A percentile compares a stretch with the other conserved stretches of the same genome.
These are phyloP conservation scores for Myotis planiceps DNA, from an alignment of 2,797 vertebrate species.

Conservation along the genomic window DNA sequence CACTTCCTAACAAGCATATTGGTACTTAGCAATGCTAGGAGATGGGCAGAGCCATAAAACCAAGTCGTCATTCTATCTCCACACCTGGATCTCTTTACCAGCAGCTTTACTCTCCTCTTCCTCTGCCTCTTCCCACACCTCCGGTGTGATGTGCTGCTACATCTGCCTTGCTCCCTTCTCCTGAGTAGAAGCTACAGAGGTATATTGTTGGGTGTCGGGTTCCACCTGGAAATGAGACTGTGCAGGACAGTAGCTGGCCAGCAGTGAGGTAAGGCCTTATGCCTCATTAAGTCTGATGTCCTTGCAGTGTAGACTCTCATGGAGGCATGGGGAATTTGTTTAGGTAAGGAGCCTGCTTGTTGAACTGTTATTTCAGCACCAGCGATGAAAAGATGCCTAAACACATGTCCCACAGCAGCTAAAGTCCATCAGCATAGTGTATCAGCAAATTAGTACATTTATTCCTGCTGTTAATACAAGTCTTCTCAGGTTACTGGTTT, in stretches of 20 bases:
- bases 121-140: neutral
- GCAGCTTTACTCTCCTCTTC: neutral
- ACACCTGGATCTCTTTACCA: slow-evolving; percentile 37
- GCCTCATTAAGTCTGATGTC: neutral
- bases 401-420: neutral
- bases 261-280: neutral
- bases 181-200: slow-evolving; percentile 7
- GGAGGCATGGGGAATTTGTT: neutral
- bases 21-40: neutral
- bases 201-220: slow-evolving; percentile 54
- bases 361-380: neutral
- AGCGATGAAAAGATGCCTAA: slow-evolving; percentile 12
- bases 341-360: neutral
- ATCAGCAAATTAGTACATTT: neutral
- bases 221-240: slow-evolving; percentile 52
- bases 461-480: neutral
- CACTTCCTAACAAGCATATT: slow-evolving; percentile 28
- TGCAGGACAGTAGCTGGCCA: neutral
- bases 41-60: slow-evolving; percentile 56
- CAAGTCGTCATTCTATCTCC: slow-evolving; percentile 54
- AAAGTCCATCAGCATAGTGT: neutral
- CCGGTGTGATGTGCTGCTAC: slow-evolving; percentile 28
- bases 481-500: slow-evolving; percentile 27
- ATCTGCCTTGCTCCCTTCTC: slow-evolving; percentile 52
- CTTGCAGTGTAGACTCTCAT: neutral